Percentiles rank a stretch among this genome's conserved stretches.
Evolutionary conservation across 2,888 invertebrate species (phyloP).

Genomic region (Timema cristinae): DNA sequence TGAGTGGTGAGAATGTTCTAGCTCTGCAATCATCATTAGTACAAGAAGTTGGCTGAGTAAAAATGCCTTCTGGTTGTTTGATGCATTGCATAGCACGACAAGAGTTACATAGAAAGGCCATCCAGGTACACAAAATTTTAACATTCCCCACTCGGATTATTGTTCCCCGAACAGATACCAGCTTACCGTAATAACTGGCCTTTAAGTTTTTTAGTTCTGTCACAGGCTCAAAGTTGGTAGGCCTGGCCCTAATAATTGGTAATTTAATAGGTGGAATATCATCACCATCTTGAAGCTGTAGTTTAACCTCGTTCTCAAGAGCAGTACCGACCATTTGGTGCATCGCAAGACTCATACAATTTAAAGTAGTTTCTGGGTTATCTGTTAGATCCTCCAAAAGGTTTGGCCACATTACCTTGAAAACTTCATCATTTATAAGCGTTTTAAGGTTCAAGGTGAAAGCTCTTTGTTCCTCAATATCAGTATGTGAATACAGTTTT

Average conservation of each 20-base stretch:
- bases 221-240: constrained; percentile 61
- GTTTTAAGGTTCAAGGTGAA: constrained; percentile 56
- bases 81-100: constrained; percentile 66
- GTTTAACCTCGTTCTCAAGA: constrained; percentile 34
- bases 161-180: constrained; percentile 78
- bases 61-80: constrained; percentile 59
- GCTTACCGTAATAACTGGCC: constrained; percentile 70
- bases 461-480: constrained; percentile 55
- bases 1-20: constrained; percentile 58
- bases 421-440: constrained; percentile 53
- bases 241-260: constrained; percentile 53
- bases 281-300: constrained; percentile 39
- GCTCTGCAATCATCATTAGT: constrained; percentile 53
- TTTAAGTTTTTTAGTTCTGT: constrained; percentile 65
- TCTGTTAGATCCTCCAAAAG: constrained; percentile 62
- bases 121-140: constrained; percentile 66
- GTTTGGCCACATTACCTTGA: constrained; percentile 58
- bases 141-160: constrained; percentile 76
- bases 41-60: constrained; percentile 56
- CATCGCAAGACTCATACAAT: constrained; percentile 71
- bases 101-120: constrained; percentile 71
- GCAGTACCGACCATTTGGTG: constrained; percentile 54
- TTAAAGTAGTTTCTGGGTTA: constrained; percentile 63
- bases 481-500: constrained; percentile 51
- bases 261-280: constrained; percentile 37